Percentiles rank a stretch among this genome's conserved stretches.
Evolutionary conservation across 2,113 vertebrate genomes (phyloP).

Genomic region (Crotophaga sulcirostris): DNA sequence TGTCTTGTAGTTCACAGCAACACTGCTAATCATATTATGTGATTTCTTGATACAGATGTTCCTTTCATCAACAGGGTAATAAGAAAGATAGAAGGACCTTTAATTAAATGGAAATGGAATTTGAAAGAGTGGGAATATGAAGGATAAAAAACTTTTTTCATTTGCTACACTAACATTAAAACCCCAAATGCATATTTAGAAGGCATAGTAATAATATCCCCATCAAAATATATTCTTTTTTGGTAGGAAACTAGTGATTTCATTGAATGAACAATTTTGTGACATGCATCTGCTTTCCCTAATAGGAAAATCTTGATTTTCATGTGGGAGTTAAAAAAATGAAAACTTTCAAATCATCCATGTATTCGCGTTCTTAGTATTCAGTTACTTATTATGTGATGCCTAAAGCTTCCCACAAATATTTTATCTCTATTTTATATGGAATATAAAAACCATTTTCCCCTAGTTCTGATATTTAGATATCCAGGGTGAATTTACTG

Average conservation of each 20-base stretch:
- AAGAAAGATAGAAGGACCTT: not conserved
- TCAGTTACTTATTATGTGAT: not conserved
- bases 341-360: not conserved
- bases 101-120: not conserved
- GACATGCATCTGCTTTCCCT: not conserved
- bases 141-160: not conserved
- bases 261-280: not conserved
- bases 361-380: not conserved
- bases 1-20: not conserved
- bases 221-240: not conserved
- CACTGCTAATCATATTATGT: not conserved
- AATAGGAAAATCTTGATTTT: not conserved
- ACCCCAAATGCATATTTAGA: not conserved
- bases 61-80: not conserved
- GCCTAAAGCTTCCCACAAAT: not conserved
- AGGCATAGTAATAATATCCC: not conserved
- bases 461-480: not conserved
- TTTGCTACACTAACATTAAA: not conserved
- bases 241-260: not conserved
- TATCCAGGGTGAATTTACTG: not conserved
- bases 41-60: not conserved
- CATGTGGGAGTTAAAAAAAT: not conserved
- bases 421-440: not conserved
- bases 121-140: not conserved
- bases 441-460: not conserved